A percentile compares a stretch with the other conserved stretches of the same genome.
Evolutionary conservation across 1,140 invertebrate species (phyloP).

Genomic region (Euura saliciscinereae): DNA sequence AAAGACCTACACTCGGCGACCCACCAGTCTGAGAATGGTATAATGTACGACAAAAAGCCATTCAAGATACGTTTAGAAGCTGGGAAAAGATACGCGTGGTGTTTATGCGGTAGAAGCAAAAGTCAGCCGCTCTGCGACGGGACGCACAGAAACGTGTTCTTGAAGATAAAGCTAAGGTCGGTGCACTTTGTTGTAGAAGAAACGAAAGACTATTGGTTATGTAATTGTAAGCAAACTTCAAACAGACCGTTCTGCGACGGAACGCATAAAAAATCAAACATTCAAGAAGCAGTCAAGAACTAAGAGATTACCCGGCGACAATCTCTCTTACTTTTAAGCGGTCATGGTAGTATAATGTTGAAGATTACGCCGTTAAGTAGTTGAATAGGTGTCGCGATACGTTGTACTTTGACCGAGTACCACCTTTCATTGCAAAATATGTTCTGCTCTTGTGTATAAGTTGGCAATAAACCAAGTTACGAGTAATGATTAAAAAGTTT

Average conservation of each 20-base stretch:
- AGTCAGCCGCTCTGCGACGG: constrained; percentile 95
- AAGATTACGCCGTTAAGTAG: not conserved
- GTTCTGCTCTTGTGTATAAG: not conserved
- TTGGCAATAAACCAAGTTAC: not conserved
- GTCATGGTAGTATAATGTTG: not conserved
- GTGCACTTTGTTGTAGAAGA: constrained; percentile 84
- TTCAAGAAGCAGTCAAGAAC: constrained; percentile 57
- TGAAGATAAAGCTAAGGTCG: constrained; percentile 77
- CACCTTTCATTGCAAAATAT: not conserved
- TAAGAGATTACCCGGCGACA: not conserved
- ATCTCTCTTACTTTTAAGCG: not conserved
- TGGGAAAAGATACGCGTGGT: constrained; percentile 92
- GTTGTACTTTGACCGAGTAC: not conserved
- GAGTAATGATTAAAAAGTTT: not conserved
- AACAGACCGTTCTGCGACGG: constrained; percentile 98
- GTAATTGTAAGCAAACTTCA: constrained; percentile 96
- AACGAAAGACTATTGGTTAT: constrained; percentile 95
- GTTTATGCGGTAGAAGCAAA: constrained; percentile 90
- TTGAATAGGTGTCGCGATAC: not conserved
- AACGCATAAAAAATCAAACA: constrained; percentile 78
- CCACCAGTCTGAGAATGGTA: constrained; percentile 70
- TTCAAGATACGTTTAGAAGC: constrained; percentile 78
- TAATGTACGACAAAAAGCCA: constrained; percentile 87
- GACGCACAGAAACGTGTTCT: constrained; percentile 78
- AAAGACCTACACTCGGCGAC: constrained; percentile 64